Conservation (phyloP, 2,797 vertebrate species). For the Eulemur coronatus region DNA sequence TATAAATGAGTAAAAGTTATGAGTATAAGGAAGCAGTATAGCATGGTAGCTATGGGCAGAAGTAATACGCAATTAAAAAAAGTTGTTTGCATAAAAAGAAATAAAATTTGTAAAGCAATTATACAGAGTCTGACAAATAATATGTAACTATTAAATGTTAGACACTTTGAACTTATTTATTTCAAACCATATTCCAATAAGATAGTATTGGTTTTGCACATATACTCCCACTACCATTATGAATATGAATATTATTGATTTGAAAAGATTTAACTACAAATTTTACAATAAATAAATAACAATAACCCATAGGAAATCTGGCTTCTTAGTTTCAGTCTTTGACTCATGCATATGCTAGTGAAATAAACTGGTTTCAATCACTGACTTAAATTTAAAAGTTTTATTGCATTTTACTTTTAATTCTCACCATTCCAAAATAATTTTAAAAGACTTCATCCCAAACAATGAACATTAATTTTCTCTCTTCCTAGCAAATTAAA, state of each 20-base stretch:
- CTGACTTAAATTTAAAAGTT: constrained; percentile 17
- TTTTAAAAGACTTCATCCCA: background rate
- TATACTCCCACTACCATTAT: background rate
- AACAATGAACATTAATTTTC: constrained; percentile 35
- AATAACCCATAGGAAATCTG: background rate
- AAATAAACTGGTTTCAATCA: constrained; percentile 30
- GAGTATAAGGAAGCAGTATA: background rate
- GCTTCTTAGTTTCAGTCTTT: background rate
- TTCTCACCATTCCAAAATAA: constrained; percentile 38
- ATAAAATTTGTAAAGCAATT: background rate
- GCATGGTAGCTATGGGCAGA: background rate
- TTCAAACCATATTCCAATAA: background rate
- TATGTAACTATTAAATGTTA: background rate
- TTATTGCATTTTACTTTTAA: constrained; percentile 39
- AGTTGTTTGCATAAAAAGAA: constrained; percentile 26
- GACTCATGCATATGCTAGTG: background rate
- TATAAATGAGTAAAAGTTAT: background rate
- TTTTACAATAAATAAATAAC: background rate
- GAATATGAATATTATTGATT: background rate
- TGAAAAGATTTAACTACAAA: constrained; percentile 24
- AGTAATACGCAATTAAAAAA: background rate
- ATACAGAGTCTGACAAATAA: background rate
- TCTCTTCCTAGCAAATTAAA: background rate
- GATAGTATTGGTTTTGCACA: background rate
- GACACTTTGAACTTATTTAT: background rate